Conservation (phyloP, 2,888 invertebrate genomes). For the Pterostichus madidus region DNA sequence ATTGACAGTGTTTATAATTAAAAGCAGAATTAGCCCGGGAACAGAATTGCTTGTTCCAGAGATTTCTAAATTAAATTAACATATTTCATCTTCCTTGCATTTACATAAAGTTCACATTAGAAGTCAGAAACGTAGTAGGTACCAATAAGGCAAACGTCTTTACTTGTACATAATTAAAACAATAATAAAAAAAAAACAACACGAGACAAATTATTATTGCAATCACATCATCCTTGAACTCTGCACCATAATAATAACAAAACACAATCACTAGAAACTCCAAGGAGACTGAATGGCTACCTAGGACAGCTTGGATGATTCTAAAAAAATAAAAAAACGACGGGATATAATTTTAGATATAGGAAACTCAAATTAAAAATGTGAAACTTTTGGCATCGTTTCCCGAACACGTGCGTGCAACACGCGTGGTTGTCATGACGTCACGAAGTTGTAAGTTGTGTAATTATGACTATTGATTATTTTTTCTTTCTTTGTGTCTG, state of each 20-base stretch:
- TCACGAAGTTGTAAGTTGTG: constrained; percentile 9
- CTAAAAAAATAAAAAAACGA: background rate
- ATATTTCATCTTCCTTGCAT: background rate
- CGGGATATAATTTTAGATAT: constrained; percentile 2
- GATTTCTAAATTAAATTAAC: background rate
- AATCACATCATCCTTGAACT: constrained; percentile 53
- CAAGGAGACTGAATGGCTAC: constrained; percentile 47
- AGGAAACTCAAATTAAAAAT: background rate
- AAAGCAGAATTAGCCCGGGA: background rate
- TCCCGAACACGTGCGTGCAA: background rate
- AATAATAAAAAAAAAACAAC: constrained; percentile 19
- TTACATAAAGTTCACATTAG: background rate
- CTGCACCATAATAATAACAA: constrained; percentile 50
- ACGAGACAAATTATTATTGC: constrained; percentile 33
- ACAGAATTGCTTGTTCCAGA: background rate
- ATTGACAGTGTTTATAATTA: too few relatives aligned
- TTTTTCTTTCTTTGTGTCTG: background rate
- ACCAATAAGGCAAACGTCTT: background rate
- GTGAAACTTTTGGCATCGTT: constrained; percentile 10
- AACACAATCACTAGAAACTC: constrained; percentile 10
- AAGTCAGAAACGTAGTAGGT: background rate
- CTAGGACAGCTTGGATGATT: background rate
- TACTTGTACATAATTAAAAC: constrained; percentile 2
- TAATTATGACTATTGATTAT: constrained; percentile 28
- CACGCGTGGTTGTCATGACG: constrained; percentile 9